These are phyloP conservation scores for Tortricodes alternella DNA, from an alignment of 2,888 invertebrate genomes.

Conservation along the genomic window DNA sequence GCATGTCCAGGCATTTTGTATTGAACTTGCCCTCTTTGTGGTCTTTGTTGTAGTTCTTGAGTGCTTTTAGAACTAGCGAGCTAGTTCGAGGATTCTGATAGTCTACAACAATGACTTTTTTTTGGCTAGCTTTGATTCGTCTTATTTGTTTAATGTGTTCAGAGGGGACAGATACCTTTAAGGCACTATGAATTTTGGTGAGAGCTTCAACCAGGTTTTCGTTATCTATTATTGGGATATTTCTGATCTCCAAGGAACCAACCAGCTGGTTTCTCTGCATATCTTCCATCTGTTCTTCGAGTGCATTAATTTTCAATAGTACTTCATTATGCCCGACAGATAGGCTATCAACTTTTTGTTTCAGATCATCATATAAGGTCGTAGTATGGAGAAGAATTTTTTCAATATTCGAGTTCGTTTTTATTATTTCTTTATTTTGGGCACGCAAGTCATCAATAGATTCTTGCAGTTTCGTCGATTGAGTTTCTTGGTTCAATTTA, in stretches of 20 bases:
- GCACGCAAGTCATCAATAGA: conserved; percentile 1
- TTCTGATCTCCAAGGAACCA: neutral
- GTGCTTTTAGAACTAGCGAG: neutral
- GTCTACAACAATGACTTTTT: neutral
- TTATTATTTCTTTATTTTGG: neutral
- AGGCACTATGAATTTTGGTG: neutral
- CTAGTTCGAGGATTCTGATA: neutral
- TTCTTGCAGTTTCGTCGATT: neutral
- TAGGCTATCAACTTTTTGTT: neutral
- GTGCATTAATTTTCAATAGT: neutral
- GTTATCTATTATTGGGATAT: neutral
- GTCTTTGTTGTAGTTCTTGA: neutral
- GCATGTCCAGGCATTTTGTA: neutral
- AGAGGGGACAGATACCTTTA: neutral
- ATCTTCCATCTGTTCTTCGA: neutral
- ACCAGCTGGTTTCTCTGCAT: neutral
- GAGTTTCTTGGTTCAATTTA: neutral
- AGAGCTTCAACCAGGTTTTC: neutral
- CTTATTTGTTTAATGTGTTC: neutral
- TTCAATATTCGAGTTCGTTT: neutral
- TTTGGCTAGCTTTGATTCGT: neutral
- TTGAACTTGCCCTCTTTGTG: neutral
- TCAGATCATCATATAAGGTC: neutral
- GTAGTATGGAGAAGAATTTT: neutral
- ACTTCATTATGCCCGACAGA: neutral